Evolutionary conservation across 1,140 invertebrate species (phyloP).

Genomic region (Diabrotica undecimpunctata): DNA sequence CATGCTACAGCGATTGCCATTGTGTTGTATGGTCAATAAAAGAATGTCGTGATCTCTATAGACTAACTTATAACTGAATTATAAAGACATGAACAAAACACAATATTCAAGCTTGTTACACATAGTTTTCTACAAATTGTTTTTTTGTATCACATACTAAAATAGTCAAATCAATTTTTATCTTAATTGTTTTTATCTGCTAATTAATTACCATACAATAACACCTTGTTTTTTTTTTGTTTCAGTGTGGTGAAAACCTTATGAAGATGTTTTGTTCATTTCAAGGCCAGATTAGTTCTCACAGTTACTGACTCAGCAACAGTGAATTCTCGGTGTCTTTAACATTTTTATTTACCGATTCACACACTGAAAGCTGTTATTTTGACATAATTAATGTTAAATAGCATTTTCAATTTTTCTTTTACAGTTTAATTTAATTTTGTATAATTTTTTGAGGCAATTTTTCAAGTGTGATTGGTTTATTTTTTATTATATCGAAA

Average conservation of each 20-base stretch:
- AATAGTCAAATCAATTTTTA: no score
- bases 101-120: no score
- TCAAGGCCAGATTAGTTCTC: neutral
- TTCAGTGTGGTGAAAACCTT: constrained; percentile 1
- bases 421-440: neutral
- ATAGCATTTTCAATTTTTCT: neutral
- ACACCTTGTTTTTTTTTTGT: neutral
- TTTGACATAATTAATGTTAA: constrained; percentile 12
- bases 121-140: no score
- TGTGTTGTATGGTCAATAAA: no score
- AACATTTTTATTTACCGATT: constrained; percentile 13
- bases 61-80: no score
- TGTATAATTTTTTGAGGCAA: neutral
- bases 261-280: constrained; percentile 12
- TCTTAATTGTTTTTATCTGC: no score
- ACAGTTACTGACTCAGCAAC: neutral
- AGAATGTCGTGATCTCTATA: no score
- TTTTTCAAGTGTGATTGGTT: constrained; percentile 12
- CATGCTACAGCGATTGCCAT: no score
- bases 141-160: no score
- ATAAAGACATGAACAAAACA: no score
- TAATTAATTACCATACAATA: no score
- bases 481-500: constrained; percentile 9
- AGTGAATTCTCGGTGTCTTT: constrained; percentile 11
- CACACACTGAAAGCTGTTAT: constrained; percentile 16